Conservation (phyloP, 2,113 vertebrate genomes). For the Lates calcarifer region DNA sequence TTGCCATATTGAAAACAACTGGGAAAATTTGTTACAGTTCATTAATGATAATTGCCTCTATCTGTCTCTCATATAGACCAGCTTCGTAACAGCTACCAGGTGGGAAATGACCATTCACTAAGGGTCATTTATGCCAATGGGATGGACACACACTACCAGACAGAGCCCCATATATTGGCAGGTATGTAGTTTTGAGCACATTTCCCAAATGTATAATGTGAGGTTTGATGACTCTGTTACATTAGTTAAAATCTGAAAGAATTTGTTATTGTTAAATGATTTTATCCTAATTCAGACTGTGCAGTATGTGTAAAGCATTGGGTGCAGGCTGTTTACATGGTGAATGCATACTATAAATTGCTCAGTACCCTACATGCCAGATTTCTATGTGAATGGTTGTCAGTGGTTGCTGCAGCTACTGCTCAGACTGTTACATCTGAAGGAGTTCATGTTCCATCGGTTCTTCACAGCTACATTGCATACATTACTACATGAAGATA, state of each 20-base stretch:
- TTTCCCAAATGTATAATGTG: neutral
- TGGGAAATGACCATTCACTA: slow-evolving; percentile 95
- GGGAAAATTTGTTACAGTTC: neutral
- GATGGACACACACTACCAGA: slow-evolving; percentile 96
- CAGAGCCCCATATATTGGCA: slow-evolving; percentile 95
- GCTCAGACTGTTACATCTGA: too few relatives aligned
- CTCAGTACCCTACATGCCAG: neutral
- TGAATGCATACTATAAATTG: neutral
- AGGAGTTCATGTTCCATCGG: too few relatives aligned
- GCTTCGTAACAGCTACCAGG: slow-evolving; percentile 95
- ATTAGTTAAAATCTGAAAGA: neutral
- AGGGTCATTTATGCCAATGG: slow-evolving; percentile 95
- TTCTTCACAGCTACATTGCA: neutral
- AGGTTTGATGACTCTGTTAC: neutral
- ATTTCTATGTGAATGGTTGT: neutral
- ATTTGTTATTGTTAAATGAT: neutral
- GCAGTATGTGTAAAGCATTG: neutral
- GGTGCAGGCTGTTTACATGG: neutral
- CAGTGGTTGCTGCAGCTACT: too few relatives aligned
- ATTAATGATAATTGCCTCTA: neutral
- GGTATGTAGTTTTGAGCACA: slow-evolving; percentile 50
- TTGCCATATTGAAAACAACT: neutral
- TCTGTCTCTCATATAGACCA: slow-evolving; percentile 86
- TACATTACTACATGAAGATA: too few relatives aligned
- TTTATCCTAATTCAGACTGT: neutral